Base-by-base conservation (phyloP, 2,888 invertebrate genomes). In the Pyrrhosoma nymphula region DNA sequence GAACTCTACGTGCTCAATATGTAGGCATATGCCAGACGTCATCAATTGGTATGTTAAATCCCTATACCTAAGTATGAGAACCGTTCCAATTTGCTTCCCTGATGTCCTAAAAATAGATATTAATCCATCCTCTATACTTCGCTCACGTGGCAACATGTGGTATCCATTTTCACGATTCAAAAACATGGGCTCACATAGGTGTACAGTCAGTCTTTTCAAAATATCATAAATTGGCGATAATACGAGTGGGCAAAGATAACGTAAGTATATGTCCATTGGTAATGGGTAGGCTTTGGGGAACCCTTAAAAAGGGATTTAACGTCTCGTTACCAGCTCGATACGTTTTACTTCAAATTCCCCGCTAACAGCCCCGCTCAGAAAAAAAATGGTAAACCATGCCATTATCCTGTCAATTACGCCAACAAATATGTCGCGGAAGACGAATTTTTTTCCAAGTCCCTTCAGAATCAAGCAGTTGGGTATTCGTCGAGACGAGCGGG, bases 221-320 rank as follows among this genome's bases (percentile, higher is more conserved):
- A 60, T 60, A 60, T 60, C 60, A 14, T 26, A 23, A 69, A 69
- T 69, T 69, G 69, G 26, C 69, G 69, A 69, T 60, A 60, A 18
- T 69, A 69, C 26, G 35, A 82, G 30, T 23, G 35, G 82, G 35
- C 82, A 82, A 82, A 35, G 35, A 82, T 16, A 14, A 82, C 35
- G 30, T 12, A 82, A 8, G 26, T 82, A 26, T 82, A 14, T 35
- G 30, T 82, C 82, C 82, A 82, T 35, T 82, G 30, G 26, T 26
- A 82, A 35, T 82, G 26, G 82, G 69, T 4, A 69, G 69, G n/a
- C 69, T n/a, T 69, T 69, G 23, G 47, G 60, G 60, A 82, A 26
- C 82, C 82, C 82, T 82, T 82, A 82, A 82, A 82, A 82, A 82
- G 82, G 82, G 82, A 82, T 82, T 82, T 82, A 82, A 35, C 82